A percentile compares a stretch with the other conserved stretches of the same genome.
phyloP scores from a whole-genome alignment of 2,113 vertebrate genomes.

The Cathartes aura region DNA sequence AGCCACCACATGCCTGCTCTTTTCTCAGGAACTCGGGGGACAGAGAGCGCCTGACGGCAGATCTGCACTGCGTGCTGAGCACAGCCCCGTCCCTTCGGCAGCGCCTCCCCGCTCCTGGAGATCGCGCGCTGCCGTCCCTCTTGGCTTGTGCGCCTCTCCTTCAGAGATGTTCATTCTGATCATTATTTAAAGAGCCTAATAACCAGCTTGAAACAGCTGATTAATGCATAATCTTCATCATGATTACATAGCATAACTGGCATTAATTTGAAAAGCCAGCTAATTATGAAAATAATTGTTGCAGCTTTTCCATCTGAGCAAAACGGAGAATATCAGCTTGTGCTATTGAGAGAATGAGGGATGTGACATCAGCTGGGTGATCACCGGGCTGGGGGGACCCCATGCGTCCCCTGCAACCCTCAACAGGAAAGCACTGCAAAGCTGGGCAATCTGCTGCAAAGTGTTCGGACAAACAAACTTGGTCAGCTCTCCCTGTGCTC shows the following conservation, averaged over 20 bases:
- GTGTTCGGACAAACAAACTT: accelerated
- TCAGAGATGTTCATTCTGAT: constrained; percentile 56
- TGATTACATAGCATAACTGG: constrained; percentile 82
- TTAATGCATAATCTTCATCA: constrained; percentile 83
- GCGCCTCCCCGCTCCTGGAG: background rate
- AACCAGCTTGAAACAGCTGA: constrained; percentile 77
- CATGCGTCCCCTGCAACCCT: background rate
- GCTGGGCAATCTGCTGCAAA: background rate
- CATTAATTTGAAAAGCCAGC: constrained; percentile 82
- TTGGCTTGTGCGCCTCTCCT: constrained; percentile 28
- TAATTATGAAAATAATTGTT: constrained; percentile 85
- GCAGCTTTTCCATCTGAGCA: constrained; percentile 73
- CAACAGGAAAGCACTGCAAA: background rate
- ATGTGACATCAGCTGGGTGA: background rate
- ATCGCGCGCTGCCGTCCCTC: background rate
- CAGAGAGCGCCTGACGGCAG: accelerated
- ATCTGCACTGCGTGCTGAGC: background rate
- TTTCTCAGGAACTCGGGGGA: too few relatives aligned
- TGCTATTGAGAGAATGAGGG: background rate
- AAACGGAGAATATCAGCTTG: constrained; percentile 29
- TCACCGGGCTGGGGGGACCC: background rate
- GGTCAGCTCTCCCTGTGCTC: background rate
- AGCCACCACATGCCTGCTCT: background rate
- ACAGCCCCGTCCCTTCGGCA: accelerated
- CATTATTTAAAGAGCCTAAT: constrained; percentile 82